Conservation (phyloP, 2,888 invertebrate species). For the Tetragnatha montana region DNA sequence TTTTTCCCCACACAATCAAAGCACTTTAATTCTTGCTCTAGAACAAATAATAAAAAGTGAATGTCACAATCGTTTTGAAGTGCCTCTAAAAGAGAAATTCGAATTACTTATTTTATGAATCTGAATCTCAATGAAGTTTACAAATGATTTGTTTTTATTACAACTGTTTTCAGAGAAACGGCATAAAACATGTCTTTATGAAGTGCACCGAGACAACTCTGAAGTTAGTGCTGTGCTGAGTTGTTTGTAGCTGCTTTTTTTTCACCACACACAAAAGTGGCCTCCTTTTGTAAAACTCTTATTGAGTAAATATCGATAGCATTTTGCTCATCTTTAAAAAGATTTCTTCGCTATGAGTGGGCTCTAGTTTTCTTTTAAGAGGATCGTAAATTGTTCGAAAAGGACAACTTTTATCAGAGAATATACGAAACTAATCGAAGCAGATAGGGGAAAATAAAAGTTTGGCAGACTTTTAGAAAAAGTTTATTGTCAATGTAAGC, state of each 20-base stretch:
- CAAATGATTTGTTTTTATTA: neutral
- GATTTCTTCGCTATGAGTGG: neutral
- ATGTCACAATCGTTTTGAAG: neutral
- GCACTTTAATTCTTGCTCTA: neutral
- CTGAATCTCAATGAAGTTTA: neutral
- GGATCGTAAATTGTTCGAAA: conserved; percentile 8
- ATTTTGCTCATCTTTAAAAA: conserved; percentile 14
- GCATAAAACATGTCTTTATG: neutral
- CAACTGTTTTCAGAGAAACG: neutral
- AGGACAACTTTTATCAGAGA: neutral
- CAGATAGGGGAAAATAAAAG: conserved; percentile 1
- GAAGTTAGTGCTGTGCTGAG: neutral
- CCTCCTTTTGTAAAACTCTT: neutral
- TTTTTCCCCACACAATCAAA: neutral
- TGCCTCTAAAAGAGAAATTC: neutral
- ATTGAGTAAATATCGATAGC: neutral
- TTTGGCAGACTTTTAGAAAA: neutral
- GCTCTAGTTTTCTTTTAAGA: conserved; percentile 1
- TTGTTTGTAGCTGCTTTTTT: neutral
- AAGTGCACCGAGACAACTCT: neutral
- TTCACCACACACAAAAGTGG: neutral
- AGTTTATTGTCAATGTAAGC: neutral
- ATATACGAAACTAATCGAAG: neutral
- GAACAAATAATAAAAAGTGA: neutral
- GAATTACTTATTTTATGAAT: neutral